A percentile compares a stretch with the other conserved stretches of the same genome.
phyloP scores from a whole-genome alignment of 2,797 vertebrate genomes.

The Xenopus petersii region DNA sequence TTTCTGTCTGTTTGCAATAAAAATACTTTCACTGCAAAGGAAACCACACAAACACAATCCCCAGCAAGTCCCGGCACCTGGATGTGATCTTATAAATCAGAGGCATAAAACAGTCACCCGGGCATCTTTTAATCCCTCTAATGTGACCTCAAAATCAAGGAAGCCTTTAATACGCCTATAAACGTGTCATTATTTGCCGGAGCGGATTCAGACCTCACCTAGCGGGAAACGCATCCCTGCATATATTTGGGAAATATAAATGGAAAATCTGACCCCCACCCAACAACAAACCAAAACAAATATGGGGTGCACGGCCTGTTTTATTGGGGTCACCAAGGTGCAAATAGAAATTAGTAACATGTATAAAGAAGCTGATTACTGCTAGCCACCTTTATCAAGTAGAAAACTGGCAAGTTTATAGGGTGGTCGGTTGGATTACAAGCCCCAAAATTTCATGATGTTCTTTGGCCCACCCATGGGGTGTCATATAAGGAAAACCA shows the following conservation, averaged over 20 bases:
- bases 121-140: conserved; percentile 47
- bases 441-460: too few species aligned
- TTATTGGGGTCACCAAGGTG: too few species aligned
- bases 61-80: conserved; percentile 16
- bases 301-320: too few species aligned
- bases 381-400: too few species aligned
- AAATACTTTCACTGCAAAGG: conserved; percentile 39
- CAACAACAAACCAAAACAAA: too few species aligned
- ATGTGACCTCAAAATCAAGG: conserved; percentile 48
- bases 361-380: too few species aligned
- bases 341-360: too few species aligned
- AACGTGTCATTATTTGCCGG: conserved; percentile 42
- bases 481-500: too few species aligned
- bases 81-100: conserved; percentile 37
- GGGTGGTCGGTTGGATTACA: too few species aligned
- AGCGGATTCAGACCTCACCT: conserved; percentile 39
- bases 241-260: neutral
- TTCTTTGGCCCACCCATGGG: too few species aligned
- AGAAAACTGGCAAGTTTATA: too few species aligned
- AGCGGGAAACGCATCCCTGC: conserved; percentile 22
- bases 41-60: conserved; percentile 41
- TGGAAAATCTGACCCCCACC: neutral
- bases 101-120: conserved; percentile 40
- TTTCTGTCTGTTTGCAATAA: conserved; percentile 42
- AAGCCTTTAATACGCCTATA: conserved; percentile 44